phyloP scores from a whole-genome alignment of 2,797 vertebrate genomes.

The Bryconaethiops microstoma region DNA sequence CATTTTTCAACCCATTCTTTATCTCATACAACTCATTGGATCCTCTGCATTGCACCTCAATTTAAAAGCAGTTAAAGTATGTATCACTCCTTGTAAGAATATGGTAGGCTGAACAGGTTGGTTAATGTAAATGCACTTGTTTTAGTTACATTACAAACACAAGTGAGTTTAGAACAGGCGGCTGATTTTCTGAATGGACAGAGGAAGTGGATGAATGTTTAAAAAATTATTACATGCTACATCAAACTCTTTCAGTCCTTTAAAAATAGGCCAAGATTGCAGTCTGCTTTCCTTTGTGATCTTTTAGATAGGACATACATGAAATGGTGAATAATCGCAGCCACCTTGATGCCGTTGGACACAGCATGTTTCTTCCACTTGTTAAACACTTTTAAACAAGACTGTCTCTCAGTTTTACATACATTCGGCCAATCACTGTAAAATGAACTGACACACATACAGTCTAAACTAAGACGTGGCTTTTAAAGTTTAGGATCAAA shows the following conservation, averaged over 20 bases:
- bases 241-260: not conserved
- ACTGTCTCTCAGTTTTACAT: not conserved
- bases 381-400: not conserved
- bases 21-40: not conserved
- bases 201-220: too few relatives aligned
- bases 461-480: not conserved
- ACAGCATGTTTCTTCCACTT: not conserved
- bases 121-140: too few relatives aligned
- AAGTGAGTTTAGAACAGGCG: too few relatives aligned
- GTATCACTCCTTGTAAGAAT: too few relatives aligned
- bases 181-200: too few relatives aligned
- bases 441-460: not conserved
- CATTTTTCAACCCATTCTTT: not conserved
- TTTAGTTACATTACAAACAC: too few relatives aligned
- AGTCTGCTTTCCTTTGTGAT: not conserved
- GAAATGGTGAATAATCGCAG: not conserved
- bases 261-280: not conserved
- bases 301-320: not conserved
- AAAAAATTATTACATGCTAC: too few relatives aligned
- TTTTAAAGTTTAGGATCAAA: conserved; percentile 6
- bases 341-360: not conserved
- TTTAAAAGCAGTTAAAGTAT: too few relatives aligned
- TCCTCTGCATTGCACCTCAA: not conserved
- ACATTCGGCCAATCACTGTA: not conserved
- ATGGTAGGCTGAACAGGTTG: too few relatives aligned